These are phyloP conservation scores for Erpornis zantholeuca DNA, from an alignment of 2,113 vertebrate genomes.

Conservation along the genomic window DNA sequence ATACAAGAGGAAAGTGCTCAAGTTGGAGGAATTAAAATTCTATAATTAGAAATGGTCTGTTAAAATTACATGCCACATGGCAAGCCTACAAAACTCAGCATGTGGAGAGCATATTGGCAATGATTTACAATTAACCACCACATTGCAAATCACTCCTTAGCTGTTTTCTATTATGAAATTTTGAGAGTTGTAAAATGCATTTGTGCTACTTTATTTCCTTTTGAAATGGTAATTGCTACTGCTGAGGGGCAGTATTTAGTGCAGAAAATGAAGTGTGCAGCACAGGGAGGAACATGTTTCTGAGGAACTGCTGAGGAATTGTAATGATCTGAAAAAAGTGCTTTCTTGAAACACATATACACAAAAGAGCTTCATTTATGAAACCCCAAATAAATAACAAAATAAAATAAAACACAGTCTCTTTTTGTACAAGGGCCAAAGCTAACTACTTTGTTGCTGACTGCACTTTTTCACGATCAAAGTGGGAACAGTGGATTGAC, in stretches of 20 bases:
- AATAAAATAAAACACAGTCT: background rate
- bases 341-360: background rate
- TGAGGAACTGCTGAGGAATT: conserved; percentile 54
- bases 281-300: conserved; percentile 42
- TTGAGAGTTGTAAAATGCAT: conserved; percentile 40
- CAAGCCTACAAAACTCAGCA: background rate
- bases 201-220: conserved; percentile 60
- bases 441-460: conserved; percentile 19
- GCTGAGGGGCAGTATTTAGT: conserved; percentile 55
- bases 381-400: conserved; percentile 38
- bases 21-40: background rate
- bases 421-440: background rate
- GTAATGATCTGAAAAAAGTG: conserved; percentile 42
- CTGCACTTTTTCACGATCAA: background rate
- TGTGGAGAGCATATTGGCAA: background rate
- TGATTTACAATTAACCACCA: conserved; percentile 44
- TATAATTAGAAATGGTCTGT: conserved; percentile 7
- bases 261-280: conserved; percentile 56
- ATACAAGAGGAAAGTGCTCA: background rate
- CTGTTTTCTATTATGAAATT: conserved; percentile 42
- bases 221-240: conserved; percentile 62
- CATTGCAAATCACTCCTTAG: conserved; percentile 30
- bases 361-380: conserved; percentile 34
- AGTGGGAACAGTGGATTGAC: background rate
- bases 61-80: background rate